A percentile compares a stretch with the other conserved stretches of the same genome.
Conservation (phyloP, 1,140 invertebrate genomes). For the Drosophila tropicalis region DNA sequence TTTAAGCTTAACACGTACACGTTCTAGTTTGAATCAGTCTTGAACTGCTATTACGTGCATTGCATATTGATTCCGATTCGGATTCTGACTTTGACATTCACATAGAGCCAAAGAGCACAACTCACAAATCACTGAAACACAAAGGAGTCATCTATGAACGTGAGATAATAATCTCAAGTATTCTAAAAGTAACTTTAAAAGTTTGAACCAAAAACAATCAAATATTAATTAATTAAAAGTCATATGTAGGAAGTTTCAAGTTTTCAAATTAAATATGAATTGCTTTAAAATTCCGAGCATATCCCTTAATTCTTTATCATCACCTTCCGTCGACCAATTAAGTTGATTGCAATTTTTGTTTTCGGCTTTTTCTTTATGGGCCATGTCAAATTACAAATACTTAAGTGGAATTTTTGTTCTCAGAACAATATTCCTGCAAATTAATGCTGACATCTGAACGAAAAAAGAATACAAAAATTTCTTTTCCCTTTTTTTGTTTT, state of each 20-base stretch:
- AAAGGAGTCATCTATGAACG: not conserved
- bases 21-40: constrained; percentile 68
- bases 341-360: constrained; percentile 28
- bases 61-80: constrained; percentile 30
- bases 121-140: not conserved
- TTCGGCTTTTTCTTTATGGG: constrained; percentile 50
- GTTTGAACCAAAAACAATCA: too few species aligned
- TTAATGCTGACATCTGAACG: constrained; percentile 58
- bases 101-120: not conserved
- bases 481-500: constrained; percentile 22
- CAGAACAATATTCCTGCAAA: constrained; percentile 52
- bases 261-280: not conserved
- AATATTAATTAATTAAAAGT: too few species aligned
- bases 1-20: constrained; percentile 65
- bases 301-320: constrained; percentile 7
- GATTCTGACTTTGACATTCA: constrained; percentile 9
- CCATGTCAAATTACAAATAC: constrained; percentile 65
- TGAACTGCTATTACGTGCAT: constrained; percentile 63
- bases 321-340: constrained; percentile 28
- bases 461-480: constrained; percentile 17
- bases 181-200: too few species aligned
- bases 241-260: not conserved
- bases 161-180: not conserved
- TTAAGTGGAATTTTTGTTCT: constrained; percentile 55
- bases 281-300: not conserved